Evolutionary conservation across 2,888 invertebrate species (phyloP), one percentile per base, ranked within the genome.

Genomic region (Orthosia gothica): DNA sequence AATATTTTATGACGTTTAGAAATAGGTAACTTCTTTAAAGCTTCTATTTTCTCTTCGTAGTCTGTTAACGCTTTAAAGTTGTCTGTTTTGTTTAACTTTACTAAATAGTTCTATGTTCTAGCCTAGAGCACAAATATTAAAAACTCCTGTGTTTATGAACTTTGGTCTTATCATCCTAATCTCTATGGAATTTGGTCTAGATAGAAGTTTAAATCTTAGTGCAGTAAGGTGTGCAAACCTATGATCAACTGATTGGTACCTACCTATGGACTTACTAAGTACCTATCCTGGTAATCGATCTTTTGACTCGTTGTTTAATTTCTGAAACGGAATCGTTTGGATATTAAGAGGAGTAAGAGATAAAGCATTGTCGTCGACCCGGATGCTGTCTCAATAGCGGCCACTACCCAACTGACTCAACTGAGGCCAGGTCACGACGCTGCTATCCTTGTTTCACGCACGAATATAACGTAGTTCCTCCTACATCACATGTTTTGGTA

Each of bases 321-420:
- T 76, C 80, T 78, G 76, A n/a, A n/a, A n/a, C n/a, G 74, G 82
- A 77, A 85, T 74, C 74, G 74, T 88, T 89, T 80, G 82, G 84
- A 85, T 84, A 81, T 89, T 81, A 88, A 76, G 88, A 90, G 89
- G 87, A 90, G 89, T 87, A 82, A 74, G 75, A 88, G 90, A 90
- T 91, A 90, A 91, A 89, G 76, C 84, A 83, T 79, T 85, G 87
- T 88, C 88, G 89, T 88, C 91, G 91, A 94, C 94, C 94, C 94
- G 94, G 94, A 94, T 94, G 89, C 90, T 91, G 87, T 74, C 68
- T 86, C 74, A 79, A 80, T 85, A 77, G 79, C 74, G 78, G 76
- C 78, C 70, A 63, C 79, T 82, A 86, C 83, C 87, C 90, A 89
- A 89, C 87, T 92, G 90, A 89, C 86, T 85, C 81, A 81, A 83